Evolutionary conservation across 2,888 invertebrate species (phyloP).

Genomic region (Protodeltote pygarga): DNA sequence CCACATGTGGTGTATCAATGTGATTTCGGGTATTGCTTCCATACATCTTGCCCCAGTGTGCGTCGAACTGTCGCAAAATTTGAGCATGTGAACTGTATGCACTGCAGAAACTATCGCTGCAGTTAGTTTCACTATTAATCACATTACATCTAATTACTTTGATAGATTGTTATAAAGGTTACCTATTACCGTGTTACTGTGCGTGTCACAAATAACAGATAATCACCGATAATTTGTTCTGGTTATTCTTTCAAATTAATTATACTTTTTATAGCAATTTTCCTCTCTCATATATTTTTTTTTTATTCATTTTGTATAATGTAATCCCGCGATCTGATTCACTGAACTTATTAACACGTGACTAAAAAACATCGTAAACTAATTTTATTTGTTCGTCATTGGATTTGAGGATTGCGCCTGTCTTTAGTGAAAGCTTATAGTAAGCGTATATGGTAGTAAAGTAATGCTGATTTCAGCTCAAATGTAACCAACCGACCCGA

Average conservation of each 20-base stretch:
- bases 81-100: too few species aligned
- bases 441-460: too few species aligned
- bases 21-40: too few species aligned
- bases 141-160: neutral
- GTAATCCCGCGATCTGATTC: slow-evolving; percentile 4
- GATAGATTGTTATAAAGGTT: slow-evolving; percentile 8
- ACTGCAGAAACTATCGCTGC: neutral
- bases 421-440: too few species aligned
- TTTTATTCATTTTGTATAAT: neutral
- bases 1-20: too few species aligned
- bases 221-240: slow-evolving; percentile 52
- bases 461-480: too few species aligned
- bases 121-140: neutral
- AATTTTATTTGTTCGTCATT: too few species aligned
- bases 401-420: too few species aligned
- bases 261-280: slow-evolving; percentile 27
- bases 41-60: too few species aligned
- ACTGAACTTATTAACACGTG: neutral
- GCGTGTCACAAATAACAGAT: slow-evolving; percentile 24
- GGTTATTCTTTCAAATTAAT: slow-evolving; percentile 42
- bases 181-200: slow-evolving; percentile 5
- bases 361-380: neutral
- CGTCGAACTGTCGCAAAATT: too few species aligned
- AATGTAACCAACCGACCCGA: too few species aligned
- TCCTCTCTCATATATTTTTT: slow-evolving; percentile 10